Evolutionary conservation across 2,797 vertebrate species (phyloP).

Genomic region (Sternarchorhynchus goeldii): DNA sequence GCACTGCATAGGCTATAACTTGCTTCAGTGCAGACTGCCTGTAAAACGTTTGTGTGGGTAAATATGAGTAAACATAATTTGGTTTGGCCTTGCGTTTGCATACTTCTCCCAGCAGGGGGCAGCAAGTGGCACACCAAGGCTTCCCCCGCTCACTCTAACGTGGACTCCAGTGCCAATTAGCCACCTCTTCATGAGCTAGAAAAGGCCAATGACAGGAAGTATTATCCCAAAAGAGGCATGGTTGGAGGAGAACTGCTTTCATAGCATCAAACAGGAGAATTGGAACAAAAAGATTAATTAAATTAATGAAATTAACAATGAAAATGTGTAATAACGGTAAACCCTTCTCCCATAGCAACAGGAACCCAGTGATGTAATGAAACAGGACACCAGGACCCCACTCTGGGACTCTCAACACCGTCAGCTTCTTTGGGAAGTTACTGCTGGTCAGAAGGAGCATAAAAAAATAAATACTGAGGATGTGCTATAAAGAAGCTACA

Average conservation of each 20-base stretch:
- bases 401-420: neutral
- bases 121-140: too few relatives aligned
- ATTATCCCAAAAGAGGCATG: neutral
- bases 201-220: neutral
- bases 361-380: neutral
- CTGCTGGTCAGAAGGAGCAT: slow-evolving; percentile 2
- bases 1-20: neutral
- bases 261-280: neutral
- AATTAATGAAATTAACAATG: neutral
- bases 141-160: neutral
- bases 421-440: slow-evolving; percentile 16
- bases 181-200: neutral
- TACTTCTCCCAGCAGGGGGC: too few relatives aligned
- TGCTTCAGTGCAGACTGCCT: neutral
- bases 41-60: neutral
- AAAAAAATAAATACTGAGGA: slow-evolving; percentile 46
- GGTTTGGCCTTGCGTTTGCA: neutral
- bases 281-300: neutral
- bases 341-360: slow-evolving; percentile 1
- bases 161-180: neutral
- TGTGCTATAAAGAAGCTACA: slow-evolving; percentile 50
- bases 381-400: neutral
- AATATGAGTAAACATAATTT: neutral
- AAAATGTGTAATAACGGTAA: slow-evolving; percentile 5
- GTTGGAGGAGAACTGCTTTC: neutral